Base-by-base conservation (phyloP, 2,797 vertebrate species). In the Cephalopachus bancanus region DNA sequence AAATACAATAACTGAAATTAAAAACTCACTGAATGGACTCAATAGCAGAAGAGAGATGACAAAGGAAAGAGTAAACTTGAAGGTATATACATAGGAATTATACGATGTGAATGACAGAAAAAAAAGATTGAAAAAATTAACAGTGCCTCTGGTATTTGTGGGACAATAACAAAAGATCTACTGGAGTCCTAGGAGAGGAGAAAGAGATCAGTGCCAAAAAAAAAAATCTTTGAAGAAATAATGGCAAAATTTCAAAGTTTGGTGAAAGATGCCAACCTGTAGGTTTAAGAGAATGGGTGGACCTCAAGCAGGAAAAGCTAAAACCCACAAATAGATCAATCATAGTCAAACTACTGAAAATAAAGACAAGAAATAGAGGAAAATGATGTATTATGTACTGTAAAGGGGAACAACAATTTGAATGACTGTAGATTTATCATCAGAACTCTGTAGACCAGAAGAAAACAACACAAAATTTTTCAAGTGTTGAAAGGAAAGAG, bases 201-300 rank as follows among this genome's bases (percentile, higher is more conserved):
- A 55, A 49, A 80, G 49, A 83, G 3, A 57, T 22, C 12, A 74
- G 51, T 64, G 22, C 30, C 26, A 22, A 88, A 92, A 76, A 30
- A 92, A 76, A 80, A 67, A 64, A 64, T 55, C 24, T 86, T 60
- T 86, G 69, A 88, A 83, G 60, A 76, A 95, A 83, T 65, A 65
- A 37, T 94, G 51, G 55, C 74, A 86, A 71, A 37, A n/a, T 71
- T 83, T 12, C 30, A 30, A 76, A 83, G 20, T 69, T 51, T 83
- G 86, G 16, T 89, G 53, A 89, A 83, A 59, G 53, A 69, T 6
- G 30, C 20, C 24, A 89, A 75, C 37, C 37, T 83, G 22, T 49
- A 83, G 71, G n/a, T 83, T 72, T 60, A 83, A 89, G 76, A 83
- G 65, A 67, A 57, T 65, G 22, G 33, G 44, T 76, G 14, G 78